Evolutionary conservation across 2,113 vertebrate species (phyloP), one percentile per base, ranked within the genome.

Genomic region (Nerophis lumbriciformis): DNA sequence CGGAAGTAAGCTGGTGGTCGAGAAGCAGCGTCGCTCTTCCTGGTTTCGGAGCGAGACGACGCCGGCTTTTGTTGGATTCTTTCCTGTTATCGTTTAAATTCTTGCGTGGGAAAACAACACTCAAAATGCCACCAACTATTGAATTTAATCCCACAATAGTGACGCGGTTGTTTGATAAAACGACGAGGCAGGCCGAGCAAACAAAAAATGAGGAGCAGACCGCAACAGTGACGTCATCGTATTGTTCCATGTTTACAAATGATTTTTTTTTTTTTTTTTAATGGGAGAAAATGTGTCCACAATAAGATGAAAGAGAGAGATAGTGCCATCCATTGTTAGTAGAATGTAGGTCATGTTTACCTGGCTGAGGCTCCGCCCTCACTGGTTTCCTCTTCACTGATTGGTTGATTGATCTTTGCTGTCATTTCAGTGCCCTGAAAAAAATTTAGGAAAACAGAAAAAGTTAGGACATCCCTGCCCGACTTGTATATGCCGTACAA

Each of bases 31-130:
- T 64, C 9, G 11, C 11, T 14, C 4, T 7, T n/a, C 55, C 55
- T 57, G 19, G 10, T 51, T 1, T 15, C 16, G 7, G 10, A 35
- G 9, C 0, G 4, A 19, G 16, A 28, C 62, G 59, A 45, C 35
- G 45, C 63, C 47, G 66, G 53, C 51, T 47, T 51, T 49, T 53
- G 49, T 61, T 42, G 15, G 13, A n/a, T 16, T 4, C 45, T 53
- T 19, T 49, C 36, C 3, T 16, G 11, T 47, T 3, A 16, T 42
- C 7, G 4, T 14, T 11, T 45, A 45, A 10, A 21, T 44, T 21
- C 0, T 39, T 15, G 6, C 49, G 8, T 59, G 11, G 11, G 16
- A 48, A 2, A 12, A n/a, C 9, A 0, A 28, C 28, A 28, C 28
- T 28, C 28, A 2, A 1, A 5, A 48, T 13, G 28, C 0, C 4